phyloP scores from a whole-genome alignment of 1,140 invertebrate genomes.

The Heliconius hewitsoni region DNA sequence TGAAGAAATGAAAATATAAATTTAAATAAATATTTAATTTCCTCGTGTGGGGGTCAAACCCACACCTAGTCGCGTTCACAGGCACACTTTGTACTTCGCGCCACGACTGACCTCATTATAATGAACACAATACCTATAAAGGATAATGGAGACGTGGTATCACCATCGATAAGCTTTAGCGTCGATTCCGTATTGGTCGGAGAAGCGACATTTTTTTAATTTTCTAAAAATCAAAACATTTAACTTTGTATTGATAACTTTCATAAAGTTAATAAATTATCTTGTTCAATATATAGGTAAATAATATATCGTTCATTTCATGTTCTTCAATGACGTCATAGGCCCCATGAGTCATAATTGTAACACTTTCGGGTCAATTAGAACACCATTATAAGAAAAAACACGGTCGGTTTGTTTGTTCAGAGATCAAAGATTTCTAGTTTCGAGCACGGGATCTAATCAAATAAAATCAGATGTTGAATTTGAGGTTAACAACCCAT shows the following conservation, averaged over 20 bases:
- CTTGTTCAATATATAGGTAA: not conserved
- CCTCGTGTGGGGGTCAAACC: too few species aligned
- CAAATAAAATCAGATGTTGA: slow-evolving; percentile 45
- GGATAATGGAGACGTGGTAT: not conserved
- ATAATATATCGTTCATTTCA: not conserved
- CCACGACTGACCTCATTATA: not conserved
- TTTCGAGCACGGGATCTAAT: slow-evolving; percentile 40
- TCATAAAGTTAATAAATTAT: not conserved
- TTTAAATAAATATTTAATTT: too few species aligned
- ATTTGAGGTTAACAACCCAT: slow-evolving; percentile 36
- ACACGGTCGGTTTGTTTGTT: slow-evolving; percentile 43
- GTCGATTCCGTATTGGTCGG: too few species aligned
- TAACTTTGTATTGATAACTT: not conserved
- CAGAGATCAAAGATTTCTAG: slow-evolving; percentile 46
- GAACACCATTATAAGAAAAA: slow-evolving; percentile 58
- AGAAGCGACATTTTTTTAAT: too few species aligned
- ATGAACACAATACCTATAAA: not conserved
- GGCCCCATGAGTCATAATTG: slow-evolving; percentile 53
- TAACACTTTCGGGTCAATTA: slow-evolving; percentile 61
- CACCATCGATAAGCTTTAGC: not conserved
- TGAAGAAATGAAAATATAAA: too few species aligned
- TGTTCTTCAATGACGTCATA: slow-evolving; percentile 46
- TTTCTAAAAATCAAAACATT: too few species aligned
- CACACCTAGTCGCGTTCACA: too few species aligned
- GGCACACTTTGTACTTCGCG: too few species aligned